A percentile compares a stretch with the other conserved stretches of the same genome.
Conservation (phyloP, 1,140 invertebrate genomes). For the Cotesia vestalis region DNA sequence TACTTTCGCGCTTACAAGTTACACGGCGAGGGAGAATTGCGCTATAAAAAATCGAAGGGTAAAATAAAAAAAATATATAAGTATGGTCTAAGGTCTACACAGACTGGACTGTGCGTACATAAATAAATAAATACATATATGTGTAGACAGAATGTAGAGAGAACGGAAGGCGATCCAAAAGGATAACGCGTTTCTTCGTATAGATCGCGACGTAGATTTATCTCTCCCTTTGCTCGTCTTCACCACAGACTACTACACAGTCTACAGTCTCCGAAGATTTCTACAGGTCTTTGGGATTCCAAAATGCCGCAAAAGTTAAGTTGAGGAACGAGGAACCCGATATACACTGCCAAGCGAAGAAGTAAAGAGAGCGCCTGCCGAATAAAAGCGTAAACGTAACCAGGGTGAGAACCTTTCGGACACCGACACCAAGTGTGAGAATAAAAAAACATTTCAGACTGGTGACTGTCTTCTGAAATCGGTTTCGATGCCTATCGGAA, state of each 20-base stretch:
- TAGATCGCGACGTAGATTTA: conserved; percentile 37
- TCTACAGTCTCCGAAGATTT: too few species aligned
- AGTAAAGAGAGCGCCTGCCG: background rate
- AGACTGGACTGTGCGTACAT: background rate
- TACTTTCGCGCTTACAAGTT: conserved; percentile 27
- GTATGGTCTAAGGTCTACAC: background rate
- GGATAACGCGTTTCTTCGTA: conserved; percentile 23
- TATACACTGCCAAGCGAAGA: background rate
- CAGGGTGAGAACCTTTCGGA: background rate
- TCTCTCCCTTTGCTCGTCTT: conserved; percentile 1
- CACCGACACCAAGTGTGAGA: background rate
- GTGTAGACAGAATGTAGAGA: background rate
- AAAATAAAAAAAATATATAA: background rate
- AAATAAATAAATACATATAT: too few species aligned
- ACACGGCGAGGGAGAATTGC: conserved; percentile 1
- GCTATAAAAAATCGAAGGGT: background rate
- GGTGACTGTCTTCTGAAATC: background rate
- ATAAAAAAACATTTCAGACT: conserved; percentile 22
- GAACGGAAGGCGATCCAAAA: conserved; percentile 17
- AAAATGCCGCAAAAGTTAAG: conserved; percentile 15
- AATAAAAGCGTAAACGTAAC: background rate
- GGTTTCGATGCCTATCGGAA: conserved; percentile 43
- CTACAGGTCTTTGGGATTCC: conserved; percentile 10
- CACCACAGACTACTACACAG: too few species aligned
- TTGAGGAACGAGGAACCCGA: background rate